Conservation (phyloP, 2,888 invertebrate species). For the Julus scanicus region DNA sequence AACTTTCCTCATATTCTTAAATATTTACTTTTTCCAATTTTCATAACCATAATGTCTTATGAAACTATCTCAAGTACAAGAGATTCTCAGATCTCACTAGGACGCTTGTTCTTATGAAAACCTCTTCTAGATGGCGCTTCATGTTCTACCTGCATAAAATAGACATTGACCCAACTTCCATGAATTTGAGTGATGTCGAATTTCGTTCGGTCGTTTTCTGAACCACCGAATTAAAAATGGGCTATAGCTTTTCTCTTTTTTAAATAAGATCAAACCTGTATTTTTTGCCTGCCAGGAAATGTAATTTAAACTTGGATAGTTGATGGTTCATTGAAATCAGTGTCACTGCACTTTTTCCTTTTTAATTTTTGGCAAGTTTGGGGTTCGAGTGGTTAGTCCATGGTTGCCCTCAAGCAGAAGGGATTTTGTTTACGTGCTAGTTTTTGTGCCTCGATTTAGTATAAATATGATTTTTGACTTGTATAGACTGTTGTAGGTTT, state of each 20-base stretch:
- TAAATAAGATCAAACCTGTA: background rate
- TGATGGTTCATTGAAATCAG: conserved; percentile 35
- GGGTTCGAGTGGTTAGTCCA: background rate
- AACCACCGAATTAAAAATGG: conserved; percentile 42
- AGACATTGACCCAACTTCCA: conserved; percentile 7
- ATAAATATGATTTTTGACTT: background rate
- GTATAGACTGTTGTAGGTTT: too few species aligned
- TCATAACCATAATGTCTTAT: too few species aligned
- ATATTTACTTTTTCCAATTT: too few species aligned
- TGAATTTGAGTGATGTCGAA: conserved; percentile 31
- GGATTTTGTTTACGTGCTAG: background rate
- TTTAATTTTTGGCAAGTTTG: background rate
- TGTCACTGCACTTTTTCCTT: conserved; percentile 34
- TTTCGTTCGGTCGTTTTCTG: background rate
- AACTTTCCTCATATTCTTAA: too few species aligned
- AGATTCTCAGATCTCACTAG: background rate
- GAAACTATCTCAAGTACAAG: background rate
- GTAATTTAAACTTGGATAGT: conserved; percentile 16
- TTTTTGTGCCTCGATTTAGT: background rate
- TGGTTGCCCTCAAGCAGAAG: conserved; percentile 4
- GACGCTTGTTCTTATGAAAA: background rate
- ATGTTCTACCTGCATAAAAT: conserved; percentile 4
- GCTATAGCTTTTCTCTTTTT: background rate
- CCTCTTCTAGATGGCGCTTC: conserved; percentile 8
- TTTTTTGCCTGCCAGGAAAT: conserved; percentile 13